These are phyloP conservation scores for Rhinichthys osculus DNA, from an alignment of 2,797 vertebrate species.

Conservation along the genomic window DNA sequence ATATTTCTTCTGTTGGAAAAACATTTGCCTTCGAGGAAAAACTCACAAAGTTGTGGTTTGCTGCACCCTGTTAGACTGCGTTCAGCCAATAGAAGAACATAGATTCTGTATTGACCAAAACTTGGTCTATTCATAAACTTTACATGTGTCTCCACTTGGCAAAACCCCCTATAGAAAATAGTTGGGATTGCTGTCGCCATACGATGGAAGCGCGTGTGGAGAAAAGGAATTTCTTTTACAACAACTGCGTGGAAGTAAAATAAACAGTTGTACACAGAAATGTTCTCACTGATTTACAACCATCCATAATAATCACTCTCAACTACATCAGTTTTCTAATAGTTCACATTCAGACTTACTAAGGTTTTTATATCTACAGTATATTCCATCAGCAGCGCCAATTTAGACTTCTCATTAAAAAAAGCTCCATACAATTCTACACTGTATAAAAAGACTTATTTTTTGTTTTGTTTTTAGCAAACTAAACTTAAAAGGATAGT, in stretches of 20 bases:
- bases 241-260: conserved; percentile 56
- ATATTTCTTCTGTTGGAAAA: conserved; percentile 68
- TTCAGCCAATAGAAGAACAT: conserved; percentile 61
- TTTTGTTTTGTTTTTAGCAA: no score
- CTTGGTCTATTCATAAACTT: conserved; percentile 64
- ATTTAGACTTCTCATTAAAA: no score
- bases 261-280: conserved; percentile 45
- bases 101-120: conserved; percentile 63
- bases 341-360: background rate
- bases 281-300: conserved; percentile 31
- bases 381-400: background rate
- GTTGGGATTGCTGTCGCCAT: conserved; percentile 55
- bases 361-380: background rate
- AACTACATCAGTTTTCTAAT: background rate
- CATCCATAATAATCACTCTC: background rate
- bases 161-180: conserved; percentile 6
- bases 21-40: conserved; percentile 70
- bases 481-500: no score
- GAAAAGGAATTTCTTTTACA: conserved; percentile 55
- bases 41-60: conserved; percentile 67
- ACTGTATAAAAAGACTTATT: background rate
- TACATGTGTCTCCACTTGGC: conserved; percentile 62
- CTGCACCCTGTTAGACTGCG: conserved; percentile 54
- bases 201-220: conserved; percentile 41
- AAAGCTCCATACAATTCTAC: background rate